Conservation (phyloP, 2,888 invertebrate genomes). For the Acronicta aceris region DNA sequence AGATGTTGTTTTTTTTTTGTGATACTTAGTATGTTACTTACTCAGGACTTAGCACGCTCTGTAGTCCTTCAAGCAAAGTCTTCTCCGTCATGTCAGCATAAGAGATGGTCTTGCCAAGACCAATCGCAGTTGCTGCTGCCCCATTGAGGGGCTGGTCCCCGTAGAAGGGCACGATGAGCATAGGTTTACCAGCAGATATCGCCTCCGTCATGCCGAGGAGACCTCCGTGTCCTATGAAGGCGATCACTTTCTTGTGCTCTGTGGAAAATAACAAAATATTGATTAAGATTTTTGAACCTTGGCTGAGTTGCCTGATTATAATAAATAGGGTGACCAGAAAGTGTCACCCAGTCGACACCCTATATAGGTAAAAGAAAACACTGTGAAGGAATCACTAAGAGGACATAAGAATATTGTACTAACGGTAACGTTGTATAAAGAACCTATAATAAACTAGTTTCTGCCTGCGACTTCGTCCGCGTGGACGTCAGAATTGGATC, state of each 20-base stretch:
- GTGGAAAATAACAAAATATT: constrained; percentile 25
- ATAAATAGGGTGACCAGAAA: too few relatives aligned
- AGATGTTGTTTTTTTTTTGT: too few relatives aligned
- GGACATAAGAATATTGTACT: too few relatives aligned
- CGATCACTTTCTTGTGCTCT: constrained; percentile 90
- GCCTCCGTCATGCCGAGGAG: constrained; percentile 90
- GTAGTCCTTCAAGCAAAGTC: constrained; percentile 82
- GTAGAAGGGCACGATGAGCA: constrained; percentile 90
- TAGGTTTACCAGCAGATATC: constrained; percentile 90
- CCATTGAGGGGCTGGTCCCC: constrained; percentile 90
- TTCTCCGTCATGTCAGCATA: constrained; percentile 87
- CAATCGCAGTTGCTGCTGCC: constrained; percentile 83
- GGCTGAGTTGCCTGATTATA: too few relatives aligned
- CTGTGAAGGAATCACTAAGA: too few relatives aligned
- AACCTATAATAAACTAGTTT: too few relatives aligned
- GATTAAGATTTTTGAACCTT: not conserved
- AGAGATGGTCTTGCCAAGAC: constrained; percentile 85
- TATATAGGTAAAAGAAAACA: too few relatives aligned
- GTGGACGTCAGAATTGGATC: too few relatives aligned
- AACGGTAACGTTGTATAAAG: too few relatives aligned
- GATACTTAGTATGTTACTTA: constrained; percentile 73
- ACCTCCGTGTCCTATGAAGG: constrained; percentile 90
- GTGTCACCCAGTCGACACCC: too few relatives aligned
- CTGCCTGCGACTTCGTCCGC: too few relatives aligned
- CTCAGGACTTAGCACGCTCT: constrained; percentile 87